Conservation (phyloP, 2,113 vertebrate species). For the Marmota monax region DNA sequence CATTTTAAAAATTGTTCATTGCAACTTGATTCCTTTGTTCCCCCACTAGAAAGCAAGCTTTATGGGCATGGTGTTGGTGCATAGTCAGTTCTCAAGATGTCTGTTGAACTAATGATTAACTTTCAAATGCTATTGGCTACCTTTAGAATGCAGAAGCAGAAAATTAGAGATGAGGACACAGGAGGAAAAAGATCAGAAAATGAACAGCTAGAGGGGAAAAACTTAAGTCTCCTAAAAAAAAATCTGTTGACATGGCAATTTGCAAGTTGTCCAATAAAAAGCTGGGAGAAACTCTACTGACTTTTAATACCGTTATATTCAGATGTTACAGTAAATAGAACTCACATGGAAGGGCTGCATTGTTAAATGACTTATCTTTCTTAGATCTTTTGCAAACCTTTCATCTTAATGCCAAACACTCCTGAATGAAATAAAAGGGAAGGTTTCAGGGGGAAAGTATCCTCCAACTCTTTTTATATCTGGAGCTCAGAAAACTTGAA, state of each 20-base stretch:
- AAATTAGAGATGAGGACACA: slow-evolving; percentile 28
- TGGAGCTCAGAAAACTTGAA: not conserved
- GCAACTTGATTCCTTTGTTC: not conserved
- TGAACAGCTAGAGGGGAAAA: slow-evolving; percentile 14
- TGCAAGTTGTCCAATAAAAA: slow-evolving; percentile 60
- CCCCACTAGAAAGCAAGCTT: not conserved
- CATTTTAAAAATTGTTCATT: not conserved
- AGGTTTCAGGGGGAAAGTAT: not conserved
- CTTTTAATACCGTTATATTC: not conserved
- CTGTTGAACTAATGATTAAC: not conserved
- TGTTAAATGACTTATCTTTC: not conserved
- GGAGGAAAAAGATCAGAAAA: slow-evolving; percentile 32
- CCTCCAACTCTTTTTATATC: not conserved
- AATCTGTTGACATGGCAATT: slow-evolving; percentile 70
- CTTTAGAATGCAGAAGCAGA: not conserved
- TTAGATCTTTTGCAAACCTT: slow-evolving; percentile 32
- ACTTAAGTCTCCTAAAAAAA: slow-evolving; percentile 7
- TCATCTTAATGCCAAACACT: slow-evolving; percentile 8
- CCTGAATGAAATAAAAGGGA: not conserved
- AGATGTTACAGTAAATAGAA: slow-evolving; percentile 22
- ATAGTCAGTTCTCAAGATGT: not conserved
- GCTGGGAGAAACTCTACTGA: slow-evolving; percentile 15
- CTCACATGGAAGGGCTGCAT: not conserved
- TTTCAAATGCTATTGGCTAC: not conserved
- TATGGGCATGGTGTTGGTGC: not conserved